phyloP scores from a whole-genome alignment of 2,888 invertebrate genomes.

The Leptothorax acervorum region DNA sequence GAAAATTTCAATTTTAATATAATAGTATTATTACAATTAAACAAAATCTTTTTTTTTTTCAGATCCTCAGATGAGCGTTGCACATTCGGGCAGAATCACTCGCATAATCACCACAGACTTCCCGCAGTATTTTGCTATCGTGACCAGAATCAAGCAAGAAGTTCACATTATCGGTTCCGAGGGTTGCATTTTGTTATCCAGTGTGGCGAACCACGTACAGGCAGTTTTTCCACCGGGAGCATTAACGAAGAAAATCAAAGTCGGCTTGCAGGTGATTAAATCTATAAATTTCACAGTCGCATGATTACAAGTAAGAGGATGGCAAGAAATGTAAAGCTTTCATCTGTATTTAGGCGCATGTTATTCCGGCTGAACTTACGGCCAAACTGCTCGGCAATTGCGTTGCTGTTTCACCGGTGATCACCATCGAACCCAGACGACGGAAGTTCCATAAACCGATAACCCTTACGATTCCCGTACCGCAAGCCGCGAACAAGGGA shows the following conservation, averaged over 20 bases:
- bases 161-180: slow-evolving; percentile 98
- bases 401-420: slow-evolving; percentile 98
- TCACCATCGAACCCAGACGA: slow-evolving; percentile 98
- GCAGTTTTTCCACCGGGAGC: slow-evolving; percentile 97
- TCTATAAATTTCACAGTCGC: not conserved
- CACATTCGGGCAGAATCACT: slow-evolving; percentile 91
- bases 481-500: slow-evolving; percentile 88
- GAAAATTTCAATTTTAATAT: not conserved
- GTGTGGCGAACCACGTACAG: slow-evolving; percentile 91
- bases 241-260: slow-evolving; percentile 99
- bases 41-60: slow-evolving; percentile 18
- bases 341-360: slow-evolving; percentile 91
- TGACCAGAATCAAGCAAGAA: slow-evolving; percentile 97
- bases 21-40: not conserved
- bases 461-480: slow-evolving; percentile 95
- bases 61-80: slow-evolving; percentile 84
- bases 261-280: slow-evolving; percentile 93
- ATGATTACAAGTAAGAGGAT: not conserved
- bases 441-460: slow-evolving; percentile 99
- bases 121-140: slow-evolving; percentile 99
- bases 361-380: slow-evolving; percentile 93
- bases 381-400: slow-evolving; percentile 97
- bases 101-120: slow-evolving; percentile 98
- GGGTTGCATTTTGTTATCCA: slow-evolving; percentile 98
- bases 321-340: not conserved